Conservation (phyloP, 2,797 vertebrate genomes). For the Anomalospiza imberbis region DNA sequence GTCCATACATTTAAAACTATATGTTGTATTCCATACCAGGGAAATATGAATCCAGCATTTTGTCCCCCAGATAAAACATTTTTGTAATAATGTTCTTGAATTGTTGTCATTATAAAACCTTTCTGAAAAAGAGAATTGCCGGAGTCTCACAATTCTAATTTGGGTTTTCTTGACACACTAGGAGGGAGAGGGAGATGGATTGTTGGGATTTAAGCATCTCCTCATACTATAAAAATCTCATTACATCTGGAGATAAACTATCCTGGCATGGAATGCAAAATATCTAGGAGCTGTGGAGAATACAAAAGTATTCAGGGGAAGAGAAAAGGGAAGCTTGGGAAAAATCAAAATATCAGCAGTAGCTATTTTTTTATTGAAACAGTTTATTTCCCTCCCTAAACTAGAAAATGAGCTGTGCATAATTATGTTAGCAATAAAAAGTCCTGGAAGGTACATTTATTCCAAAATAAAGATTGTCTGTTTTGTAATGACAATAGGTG, state of each 20-base stretch:
- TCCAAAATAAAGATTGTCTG: neutral
- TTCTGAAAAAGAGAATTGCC: neutral
- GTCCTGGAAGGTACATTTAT: neutral
- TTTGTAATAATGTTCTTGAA: neutral
- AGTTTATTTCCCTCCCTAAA: neutral
- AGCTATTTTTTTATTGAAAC: neutral
- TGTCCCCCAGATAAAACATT: neutral
- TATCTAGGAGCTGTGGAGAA: neutral
- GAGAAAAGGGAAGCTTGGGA: neutral
- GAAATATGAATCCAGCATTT: neutral
- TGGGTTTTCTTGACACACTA: neutral
- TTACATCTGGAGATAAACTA: neutral
- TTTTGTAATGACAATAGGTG: neutral
- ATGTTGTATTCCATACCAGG: neutral
- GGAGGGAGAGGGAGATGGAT: neutral
- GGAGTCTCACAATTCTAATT: neutral
- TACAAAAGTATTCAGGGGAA: neutral
- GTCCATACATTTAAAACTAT: neutral
- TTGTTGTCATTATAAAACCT: neutral
- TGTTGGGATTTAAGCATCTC: neutral
- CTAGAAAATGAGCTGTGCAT: neutral
- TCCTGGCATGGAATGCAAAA: neutral
- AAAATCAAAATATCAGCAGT: neutral
- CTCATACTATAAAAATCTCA: neutral
- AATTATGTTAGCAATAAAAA: neutral